Base-by-base conservation (phyloP, 2,797 vertebrate genomes). In the Malacoraja senta region DNA sequence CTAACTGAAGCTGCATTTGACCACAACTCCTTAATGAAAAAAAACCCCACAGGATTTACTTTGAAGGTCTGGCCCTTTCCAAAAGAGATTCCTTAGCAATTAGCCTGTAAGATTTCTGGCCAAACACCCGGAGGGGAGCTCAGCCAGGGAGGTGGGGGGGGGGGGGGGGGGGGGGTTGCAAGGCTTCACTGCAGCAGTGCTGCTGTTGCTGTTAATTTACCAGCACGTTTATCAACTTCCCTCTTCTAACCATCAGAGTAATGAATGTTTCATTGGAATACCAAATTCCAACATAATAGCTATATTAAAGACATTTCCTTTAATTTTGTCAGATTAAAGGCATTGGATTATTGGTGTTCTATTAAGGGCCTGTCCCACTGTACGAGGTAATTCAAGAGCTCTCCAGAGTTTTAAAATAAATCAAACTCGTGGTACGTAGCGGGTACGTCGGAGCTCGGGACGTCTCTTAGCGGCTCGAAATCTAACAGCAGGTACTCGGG, bases 31-130 rank as follows among this genome's bases (percentile, higher is more conserved):
- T 92, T 88, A 74, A 76, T 76, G 29, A 71, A 72, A 92, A 92
- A 92, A 92, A 92, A 61, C 7, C 17, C 68, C 32, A 58, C 90
- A 92, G 71, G 90, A 72, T 92, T 76, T 76, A 72, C 90, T 92
- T 92, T 92, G 90, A 92, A 92, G 90, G 71, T 92, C 90, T 92
- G 90, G 90, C 68, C 71, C 90, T 92, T 92, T 92, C 90, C 90
- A 92, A 76, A 92, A 76, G 90, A 92, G 90, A 92, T 92, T 92
- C 90, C 72, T 92, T 92, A 92, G 90, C 90, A 92, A 92, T 92
- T 92, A 92, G 72, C 90, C 90, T 24, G 90, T 92, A 76, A 76
- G 90, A 76, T 92, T 92, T 53, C 90, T 92, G 90, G 90, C 90
- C 90, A 92, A 92, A 92, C 90, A 92, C 90, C 90, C 90, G 38